phyloP scores from a whole-genome alignment of 2,888 invertebrate genomes.

The Tenthredo amoena region DNA sequence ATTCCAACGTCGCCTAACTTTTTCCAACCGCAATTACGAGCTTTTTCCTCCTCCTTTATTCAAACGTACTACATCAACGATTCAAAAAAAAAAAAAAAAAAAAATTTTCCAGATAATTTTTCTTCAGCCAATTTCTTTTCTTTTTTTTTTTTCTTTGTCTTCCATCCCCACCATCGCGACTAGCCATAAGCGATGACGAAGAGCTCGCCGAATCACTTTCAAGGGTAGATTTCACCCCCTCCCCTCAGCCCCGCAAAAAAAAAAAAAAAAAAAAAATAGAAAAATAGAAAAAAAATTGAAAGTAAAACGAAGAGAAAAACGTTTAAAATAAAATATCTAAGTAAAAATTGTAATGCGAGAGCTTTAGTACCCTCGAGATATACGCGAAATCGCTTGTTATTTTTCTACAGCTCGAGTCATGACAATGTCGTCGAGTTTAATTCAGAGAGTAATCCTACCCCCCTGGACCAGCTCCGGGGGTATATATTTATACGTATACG shows the following conservation, averaged over 20 bases:
- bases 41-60: not conserved
- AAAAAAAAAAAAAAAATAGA: not conserved
- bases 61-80: conserved; percentile 10
- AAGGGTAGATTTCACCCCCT: not conserved
- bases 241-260: too few species aligned
- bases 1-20: conserved; percentile 2
- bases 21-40: conserved; percentile 12
- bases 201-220: too few species aligned
- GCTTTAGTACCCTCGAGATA: not conserved
- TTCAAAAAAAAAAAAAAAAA: not conserved
- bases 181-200: too few species aligned
- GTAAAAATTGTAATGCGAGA: too few species aligned
- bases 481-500: too few species aligned
- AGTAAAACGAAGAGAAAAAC: too few species aligned
- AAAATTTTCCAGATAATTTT: not conserved
- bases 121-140: not conserved
- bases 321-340: too few species aligned
- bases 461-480: not conserved
- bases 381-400: not conserved
- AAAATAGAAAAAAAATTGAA: too few species aligned
- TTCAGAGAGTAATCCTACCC: not conserved
- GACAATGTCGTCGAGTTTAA: not conserved
- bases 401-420: not conserved
- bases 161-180: not conserved
- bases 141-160: not conserved